Evolutionary conservation across 92 coral and sea anemone genomes (phyloP).

Genomic region (Montipora capitata): DNA sequence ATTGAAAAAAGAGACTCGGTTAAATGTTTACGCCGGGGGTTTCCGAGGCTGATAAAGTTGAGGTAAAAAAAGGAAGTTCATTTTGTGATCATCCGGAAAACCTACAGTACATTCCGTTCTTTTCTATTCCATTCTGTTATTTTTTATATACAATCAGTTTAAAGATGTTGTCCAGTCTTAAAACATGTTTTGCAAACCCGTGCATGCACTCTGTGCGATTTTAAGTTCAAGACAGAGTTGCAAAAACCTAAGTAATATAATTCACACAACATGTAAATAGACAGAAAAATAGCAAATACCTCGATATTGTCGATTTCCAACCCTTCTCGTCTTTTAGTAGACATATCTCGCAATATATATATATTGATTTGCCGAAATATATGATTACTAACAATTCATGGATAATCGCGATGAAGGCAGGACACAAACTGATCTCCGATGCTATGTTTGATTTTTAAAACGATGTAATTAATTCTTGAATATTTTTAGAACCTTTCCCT

Average conservation of each 20-base stretch:
- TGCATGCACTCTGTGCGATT: not conserved
- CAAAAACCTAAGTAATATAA: not conserved
- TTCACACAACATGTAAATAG: not conserved
- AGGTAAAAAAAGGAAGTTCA: not conserved
- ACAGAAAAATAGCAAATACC: conserved; percentile 4
- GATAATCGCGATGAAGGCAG: not conserved
- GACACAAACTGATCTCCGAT: not conserved
- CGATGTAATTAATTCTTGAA: conserved; percentile 29
- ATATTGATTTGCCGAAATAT: not conserved
- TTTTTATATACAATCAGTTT: too few relatives aligned
- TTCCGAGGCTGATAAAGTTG: not conserved
- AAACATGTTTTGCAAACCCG: not conserved
- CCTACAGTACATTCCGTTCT: not conserved
- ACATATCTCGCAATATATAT: conserved; percentile 1
- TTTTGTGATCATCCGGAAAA: not conserved
- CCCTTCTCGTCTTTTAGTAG: conserved; percentile 4
- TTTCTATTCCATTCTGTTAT: too few relatives aligned
- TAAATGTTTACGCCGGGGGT: not conserved
- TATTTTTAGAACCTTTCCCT: not conserved
- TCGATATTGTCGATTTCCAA: conserved; percentile 30
- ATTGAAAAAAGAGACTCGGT: not conserved
- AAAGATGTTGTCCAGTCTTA: too few relatives aligned
- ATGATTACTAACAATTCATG: not conserved
- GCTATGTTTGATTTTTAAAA: conserved; percentile 16
- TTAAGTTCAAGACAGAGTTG: not conserved